phyloP scores from a whole-genome alignment of 2,797 vertebrate genomes.

The Argyrosomus regius region DNA sequence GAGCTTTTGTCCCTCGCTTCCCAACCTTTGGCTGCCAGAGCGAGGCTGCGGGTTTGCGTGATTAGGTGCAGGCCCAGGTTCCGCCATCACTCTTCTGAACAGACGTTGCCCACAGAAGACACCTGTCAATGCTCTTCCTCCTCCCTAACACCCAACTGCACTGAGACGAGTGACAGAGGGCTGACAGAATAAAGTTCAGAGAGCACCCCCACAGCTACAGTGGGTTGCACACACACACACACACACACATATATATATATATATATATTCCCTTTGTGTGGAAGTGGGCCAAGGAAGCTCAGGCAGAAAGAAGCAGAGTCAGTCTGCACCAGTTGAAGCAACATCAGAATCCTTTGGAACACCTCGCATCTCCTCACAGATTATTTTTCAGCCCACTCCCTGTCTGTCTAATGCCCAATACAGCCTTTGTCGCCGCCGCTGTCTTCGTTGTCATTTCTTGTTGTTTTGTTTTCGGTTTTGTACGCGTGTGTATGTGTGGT shows the following conservation, averaged over 20 bases:
- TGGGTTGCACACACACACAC: slow-evolving; percentile 32
- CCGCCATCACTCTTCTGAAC: slow-evolving; percentile 56
- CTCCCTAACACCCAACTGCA: slow-evolving; percentile 62
- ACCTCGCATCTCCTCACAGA: slow-evolving; percentile 48
- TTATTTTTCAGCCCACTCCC: slow-evolving; percentile 66
- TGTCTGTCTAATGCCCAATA: slow-evolving; percentile 63
- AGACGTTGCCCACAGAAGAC: slow-evolving; percentile 74
- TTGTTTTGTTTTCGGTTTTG: slow-evolving; percentile 46
- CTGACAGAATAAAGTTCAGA: slow-evolving; percentile 72
- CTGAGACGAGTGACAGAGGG: slow-evolving; percentile 57
- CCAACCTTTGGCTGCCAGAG: slow-evolving; percentile 70
- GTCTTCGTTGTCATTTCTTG: slow-evolving; percentile 62
- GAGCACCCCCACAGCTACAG: slow-evolving; percentile 60
- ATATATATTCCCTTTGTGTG: slow-evolving; percentile 38
- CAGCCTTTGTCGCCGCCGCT: slow-evolving; percentile 50
- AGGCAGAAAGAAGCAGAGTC: slow-evolving; percentile 49
- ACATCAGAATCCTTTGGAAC: slow-evolving; percentile 65
- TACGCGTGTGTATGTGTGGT: slow-evolving; percentile 21
- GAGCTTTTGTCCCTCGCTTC: slow-evolving; percentile 49
- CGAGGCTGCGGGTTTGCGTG: slow-evolving; percentile 60
- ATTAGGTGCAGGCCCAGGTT: slow-evolving; percentile 75
- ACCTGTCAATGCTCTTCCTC: slow-evolving; percentile 75
- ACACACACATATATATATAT: slow-evolving; percentile 4
- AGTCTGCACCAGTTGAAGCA: slow-evolving; percentile 41
- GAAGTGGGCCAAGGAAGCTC: slow-evolving; percentile 62